These are phyloP conservation scores for Myrmecobius fasciatus DNA, from an alignment of 2,113 vertebrate species.

Conservation along the genomic window DNA sequence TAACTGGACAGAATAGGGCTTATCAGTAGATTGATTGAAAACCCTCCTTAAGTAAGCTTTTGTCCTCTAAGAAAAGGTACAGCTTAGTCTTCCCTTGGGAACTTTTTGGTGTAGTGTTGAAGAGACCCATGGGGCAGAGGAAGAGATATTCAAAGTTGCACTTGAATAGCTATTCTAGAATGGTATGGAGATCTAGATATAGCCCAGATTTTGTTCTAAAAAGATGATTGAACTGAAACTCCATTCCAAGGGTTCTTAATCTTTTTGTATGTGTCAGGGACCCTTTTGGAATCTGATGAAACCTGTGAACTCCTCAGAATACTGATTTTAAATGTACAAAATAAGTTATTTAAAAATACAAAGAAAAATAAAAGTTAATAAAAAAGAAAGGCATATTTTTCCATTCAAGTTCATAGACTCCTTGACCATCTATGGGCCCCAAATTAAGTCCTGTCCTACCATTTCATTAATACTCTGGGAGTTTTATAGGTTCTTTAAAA, in stretches of 20 bases:
- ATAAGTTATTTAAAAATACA: not conserved
- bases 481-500: not conserved
- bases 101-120: not conserved
- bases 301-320: not conserved
- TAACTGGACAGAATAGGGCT: not conserved
- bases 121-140: not conserved
- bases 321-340: not conserved
- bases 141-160: not conserved
- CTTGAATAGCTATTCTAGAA: not conserved
- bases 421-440: not conserved
- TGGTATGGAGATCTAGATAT: not conserved
- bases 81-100: not conserved
- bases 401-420: not conserved
- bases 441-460: not conserved
- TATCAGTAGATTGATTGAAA: not conserved
- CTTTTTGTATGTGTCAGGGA: too few relatives aligned
- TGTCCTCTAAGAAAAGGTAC: not conserved
- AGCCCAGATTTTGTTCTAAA: not conserved
- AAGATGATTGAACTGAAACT: not conserved
- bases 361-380: not conserved
- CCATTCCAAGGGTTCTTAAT: not conserved
- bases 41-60: not conserved
- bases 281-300: not conserved
- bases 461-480: not conserved
- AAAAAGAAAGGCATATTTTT: not conserved